Evolutionary conservation across 2,888 invertebrate genomes (phyloP).

Genomic region (Phytoseiulus persimilis): DNA sequence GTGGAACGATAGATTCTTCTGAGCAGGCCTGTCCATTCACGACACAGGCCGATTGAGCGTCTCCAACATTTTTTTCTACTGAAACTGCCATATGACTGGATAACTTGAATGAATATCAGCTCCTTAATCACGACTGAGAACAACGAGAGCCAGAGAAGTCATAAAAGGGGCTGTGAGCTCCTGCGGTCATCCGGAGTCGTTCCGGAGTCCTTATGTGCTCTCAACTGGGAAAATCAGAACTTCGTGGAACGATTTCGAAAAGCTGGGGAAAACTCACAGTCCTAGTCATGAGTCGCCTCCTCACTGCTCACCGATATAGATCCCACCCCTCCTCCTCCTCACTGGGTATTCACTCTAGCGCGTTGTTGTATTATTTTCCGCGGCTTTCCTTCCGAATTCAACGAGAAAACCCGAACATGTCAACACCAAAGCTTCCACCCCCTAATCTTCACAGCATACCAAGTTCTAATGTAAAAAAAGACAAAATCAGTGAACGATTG

Average conservation of each 20-base stretch:
- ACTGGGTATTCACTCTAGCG: not conserved
- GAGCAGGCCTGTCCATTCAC: not conserved
- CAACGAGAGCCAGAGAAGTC: not conserved
- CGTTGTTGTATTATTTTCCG: not conserved
- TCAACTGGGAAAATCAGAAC: too few species aligned
- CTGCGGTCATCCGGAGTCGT: too few species aligned
- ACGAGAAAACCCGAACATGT: not conserved
- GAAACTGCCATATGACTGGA: not conserved
- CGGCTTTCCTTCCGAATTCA: not conserved
- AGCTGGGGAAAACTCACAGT: too few species aligned
- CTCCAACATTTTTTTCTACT: not conserved
- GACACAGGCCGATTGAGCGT: not conserved
- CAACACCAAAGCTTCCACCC: not conserved
- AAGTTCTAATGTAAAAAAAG: not conserved
- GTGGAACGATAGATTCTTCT: constrained; percentile 54
- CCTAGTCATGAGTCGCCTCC: not conserved
- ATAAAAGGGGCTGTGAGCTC: too few species aligned
- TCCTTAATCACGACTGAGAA: not conserved
- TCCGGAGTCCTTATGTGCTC: too few species aligned
- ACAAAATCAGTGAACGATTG: not conserved
- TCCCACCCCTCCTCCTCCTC: not conserved
- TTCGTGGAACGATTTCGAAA: too few species aligned
- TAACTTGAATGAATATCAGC: not conserved
- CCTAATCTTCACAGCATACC: not conserved
- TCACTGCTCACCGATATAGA: not conserved